Percentiles rank a stretch among this genome's conserved stretches.
phyloP scores from a whole-genome alignment of 2,888 invertebrate genomes.

The Eupithecia subumbrata region DNA sequence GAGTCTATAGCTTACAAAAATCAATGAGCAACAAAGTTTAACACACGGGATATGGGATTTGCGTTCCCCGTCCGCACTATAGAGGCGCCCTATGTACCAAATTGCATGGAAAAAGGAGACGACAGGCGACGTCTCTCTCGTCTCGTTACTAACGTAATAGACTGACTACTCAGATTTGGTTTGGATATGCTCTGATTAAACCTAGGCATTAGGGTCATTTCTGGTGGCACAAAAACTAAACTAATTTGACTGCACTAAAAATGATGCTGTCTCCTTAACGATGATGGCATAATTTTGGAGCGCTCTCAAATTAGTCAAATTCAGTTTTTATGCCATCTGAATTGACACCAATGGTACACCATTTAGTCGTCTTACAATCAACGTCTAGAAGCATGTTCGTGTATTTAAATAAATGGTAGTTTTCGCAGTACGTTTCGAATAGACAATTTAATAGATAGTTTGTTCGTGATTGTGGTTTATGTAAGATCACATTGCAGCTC shows the following conservation, averaged over 20 bases:
- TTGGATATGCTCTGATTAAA: neutral
- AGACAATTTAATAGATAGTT: neutral
- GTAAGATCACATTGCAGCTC: conserved; percentile 69
- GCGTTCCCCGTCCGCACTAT: no score
- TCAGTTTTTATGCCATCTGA: neutral
- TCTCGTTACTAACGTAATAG: no score
- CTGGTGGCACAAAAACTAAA: neutral
- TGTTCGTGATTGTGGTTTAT: conserved; percentile 1
- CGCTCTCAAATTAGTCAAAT: neutral
- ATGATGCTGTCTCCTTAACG: neutral
- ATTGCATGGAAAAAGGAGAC: no score
- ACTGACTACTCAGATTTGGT: neutral
- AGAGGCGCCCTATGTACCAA: no score
- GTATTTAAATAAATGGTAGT: neutral
- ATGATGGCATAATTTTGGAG: neutral
- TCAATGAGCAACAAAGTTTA: no score
- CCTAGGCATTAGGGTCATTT: neutral
- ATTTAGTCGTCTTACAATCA: neutral
- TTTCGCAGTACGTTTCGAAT: neutral
- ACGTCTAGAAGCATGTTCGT: neutral
- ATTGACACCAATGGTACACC: neutral
- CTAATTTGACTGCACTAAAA: neutral
- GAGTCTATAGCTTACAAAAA: no score
- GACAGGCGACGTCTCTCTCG: no score
- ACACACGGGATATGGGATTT: no score